These are phyloP conservation scores for Platyrinchus mystaceus DNA, from an alignment of 2,797 vertebrate species.

Conservation along the genomic window DNA sequence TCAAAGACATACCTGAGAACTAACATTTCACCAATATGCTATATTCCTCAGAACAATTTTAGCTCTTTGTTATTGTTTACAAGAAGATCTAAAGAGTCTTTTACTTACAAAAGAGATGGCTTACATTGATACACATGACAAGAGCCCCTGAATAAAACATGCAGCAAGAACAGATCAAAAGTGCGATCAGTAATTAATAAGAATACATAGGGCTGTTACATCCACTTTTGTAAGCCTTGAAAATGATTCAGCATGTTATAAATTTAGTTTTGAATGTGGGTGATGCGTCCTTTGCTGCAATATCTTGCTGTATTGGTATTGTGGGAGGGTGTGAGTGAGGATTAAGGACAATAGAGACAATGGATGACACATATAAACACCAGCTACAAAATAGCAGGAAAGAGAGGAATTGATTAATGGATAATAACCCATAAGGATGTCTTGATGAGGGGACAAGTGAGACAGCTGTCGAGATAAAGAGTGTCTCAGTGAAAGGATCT, in stretches of 20 bases:
- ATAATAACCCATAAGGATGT: not conserved
- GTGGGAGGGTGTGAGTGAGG: not conserved
- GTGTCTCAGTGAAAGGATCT: not conserved
- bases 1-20: not conserved
- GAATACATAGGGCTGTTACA: not conserved
- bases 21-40: not conserved
- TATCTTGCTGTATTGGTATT: constrained; percentile 1
- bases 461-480: not conserved
- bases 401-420: not conserved
- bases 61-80: not conserved
- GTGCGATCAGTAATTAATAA: constrained; percentile 23
- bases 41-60: not conserved
- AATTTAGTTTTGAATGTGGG: constrained; percentile 30
- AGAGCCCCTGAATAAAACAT: constrained; percentile 31
- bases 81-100: constrained; percentile 10
- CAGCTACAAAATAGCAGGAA: not conserved
- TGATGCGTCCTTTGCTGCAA: not conserved
- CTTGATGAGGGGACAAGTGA: not conserved
- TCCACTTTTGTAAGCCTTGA: constrained; percentile 2
- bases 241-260: constrained; percentile 22
- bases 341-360: constrained; percentile 30
- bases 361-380: constrained; percentile 1
- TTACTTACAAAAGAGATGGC: constrained; percentile 35
- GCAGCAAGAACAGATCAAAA: not conserved
- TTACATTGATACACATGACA: not conserved